These are phyloP conservation scores for Nematostella vectensis DNA, from an alignment of 92 coral and sea anemone species.

Conservation along the genomic window DNA sequence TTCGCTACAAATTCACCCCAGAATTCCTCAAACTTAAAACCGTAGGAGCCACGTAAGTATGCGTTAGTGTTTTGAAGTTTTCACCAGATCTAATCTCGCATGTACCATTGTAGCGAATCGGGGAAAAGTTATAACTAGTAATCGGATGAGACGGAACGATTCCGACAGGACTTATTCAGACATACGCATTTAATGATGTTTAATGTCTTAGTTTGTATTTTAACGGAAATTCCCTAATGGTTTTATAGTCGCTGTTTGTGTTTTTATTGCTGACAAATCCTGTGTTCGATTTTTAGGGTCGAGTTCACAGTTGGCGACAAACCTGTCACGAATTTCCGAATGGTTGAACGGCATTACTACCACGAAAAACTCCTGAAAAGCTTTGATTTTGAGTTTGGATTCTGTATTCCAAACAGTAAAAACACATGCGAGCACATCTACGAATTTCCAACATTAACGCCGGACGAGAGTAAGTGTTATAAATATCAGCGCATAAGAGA, in stretches of 20 bases:
- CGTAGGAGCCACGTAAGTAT: slow-evolving; percentile 98
- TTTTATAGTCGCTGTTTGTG: too few species aligned
- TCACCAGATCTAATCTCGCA: too few species aligned
- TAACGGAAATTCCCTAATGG: too few species aligned
- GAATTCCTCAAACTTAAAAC: slow-evolving; percentile 85
- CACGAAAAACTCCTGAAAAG: slow-evolving; percentile 78
- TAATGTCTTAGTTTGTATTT: too few species aligned
- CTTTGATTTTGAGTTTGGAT: slow-evolving; percentile 96
- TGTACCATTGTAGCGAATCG: too few species aligned
- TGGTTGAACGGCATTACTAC: slow-evolving; percentile 93
- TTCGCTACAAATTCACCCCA: slow-evolving; percentile 89
- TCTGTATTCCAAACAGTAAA: slow-evolving; percentile 99
- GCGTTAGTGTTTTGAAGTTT: too few species aligned
- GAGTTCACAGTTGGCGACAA: slow-evolving; percentile 94
- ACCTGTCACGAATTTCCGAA: slow-evolving; percentile 89
- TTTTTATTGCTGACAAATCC: too few species aligned
- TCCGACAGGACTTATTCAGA: too few species aligned
- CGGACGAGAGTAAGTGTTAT: slow-evolving; percentile 70
- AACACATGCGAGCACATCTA: slow-evolving; percentile 98
- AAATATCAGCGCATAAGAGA: too few species aligned
- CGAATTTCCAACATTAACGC: slow-evolving; percentile 84
- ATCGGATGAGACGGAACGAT: too few species aligned
- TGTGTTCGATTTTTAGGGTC: slow-evolving; percentile 63
- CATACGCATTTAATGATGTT: too few species aligned
- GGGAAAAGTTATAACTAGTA: too few species aligned